phyloP scores from a whole-genome alignment of 2,888 invertebrate genomes.

The Synergus umbraculus region DNA sequence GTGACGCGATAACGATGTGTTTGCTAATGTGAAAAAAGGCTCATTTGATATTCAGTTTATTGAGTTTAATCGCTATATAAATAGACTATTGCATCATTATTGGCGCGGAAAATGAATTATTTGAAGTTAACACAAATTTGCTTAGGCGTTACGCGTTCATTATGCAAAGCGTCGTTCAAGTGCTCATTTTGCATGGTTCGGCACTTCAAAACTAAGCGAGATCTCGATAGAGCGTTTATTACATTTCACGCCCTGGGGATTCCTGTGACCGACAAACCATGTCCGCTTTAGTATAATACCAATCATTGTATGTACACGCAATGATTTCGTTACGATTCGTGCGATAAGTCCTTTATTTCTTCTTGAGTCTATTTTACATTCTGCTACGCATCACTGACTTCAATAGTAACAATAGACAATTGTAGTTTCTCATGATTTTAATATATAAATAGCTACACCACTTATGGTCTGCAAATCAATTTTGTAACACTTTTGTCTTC shows the following conservation, averaged over 20 bases:
- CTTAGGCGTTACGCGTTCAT: conserved; percentile 50
- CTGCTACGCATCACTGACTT: background rate
- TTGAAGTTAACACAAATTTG: conserved; percentile 24
- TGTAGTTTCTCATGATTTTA: background rate
- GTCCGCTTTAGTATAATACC: conserved; percentile 45
- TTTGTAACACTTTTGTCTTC: background rate
- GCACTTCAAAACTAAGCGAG: conserved; percentile 46
- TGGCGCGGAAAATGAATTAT: conserved; percentile 19
- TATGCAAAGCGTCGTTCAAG: conserved; percentile 53
- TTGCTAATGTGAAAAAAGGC: conserved; percentile 5
- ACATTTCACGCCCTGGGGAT: conserved; percentile 56
- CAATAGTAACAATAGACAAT: background rate
- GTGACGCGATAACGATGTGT: conserved; percentile 14
- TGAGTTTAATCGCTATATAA: conserved; percentile 29
- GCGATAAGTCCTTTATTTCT: background rate
- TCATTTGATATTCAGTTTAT: conserved; percentile 28
- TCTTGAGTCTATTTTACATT: background rate
- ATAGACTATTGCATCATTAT: conserved; percentile 36
- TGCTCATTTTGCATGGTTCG: conserved; percentile 55
- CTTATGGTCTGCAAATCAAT: background rate
- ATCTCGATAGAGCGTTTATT: conserved; percentile 54
- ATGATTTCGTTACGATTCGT: background rate
- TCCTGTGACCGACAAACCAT: conserved; percentile 53
- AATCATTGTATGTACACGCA: conserved; percentile 8
- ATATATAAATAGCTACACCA: background rate